Evolutionary conservation across 2,113 vertebrate species (phyloP).

Genomic region (Peromyscus californicus): DNA sequence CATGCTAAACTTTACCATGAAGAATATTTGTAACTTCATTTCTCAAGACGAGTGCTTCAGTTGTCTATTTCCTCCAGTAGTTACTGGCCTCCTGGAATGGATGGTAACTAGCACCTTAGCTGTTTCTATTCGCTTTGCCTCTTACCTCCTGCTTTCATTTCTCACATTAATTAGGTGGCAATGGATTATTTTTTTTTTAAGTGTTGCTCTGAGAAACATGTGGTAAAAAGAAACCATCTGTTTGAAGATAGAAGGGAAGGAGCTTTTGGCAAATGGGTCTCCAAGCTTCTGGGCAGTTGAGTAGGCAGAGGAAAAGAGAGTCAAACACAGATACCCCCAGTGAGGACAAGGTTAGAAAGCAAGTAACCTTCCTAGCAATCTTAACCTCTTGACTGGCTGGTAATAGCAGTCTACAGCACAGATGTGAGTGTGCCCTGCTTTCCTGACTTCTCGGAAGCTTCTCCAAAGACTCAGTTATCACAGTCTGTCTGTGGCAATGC

Average conservation of each 20-base stretch:
- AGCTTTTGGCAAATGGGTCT: neutral
- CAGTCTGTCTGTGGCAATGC: neutral
- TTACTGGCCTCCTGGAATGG: conserved; percentile 38
- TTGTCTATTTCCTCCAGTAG: neutral
- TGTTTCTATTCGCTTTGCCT: conserved; percentile 57
- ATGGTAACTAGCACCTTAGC: neutral
- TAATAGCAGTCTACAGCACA: neutral
- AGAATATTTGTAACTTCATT: conserved; percentile 28
- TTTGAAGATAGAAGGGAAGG: conserved; percentile 24
- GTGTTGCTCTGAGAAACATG: conserved; percentile 47
- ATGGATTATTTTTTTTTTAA: conserved; percentile 38
- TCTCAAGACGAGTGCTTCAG: conserved; percentile 39
- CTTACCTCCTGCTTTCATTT: conserved; percentile 58
- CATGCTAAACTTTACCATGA: conserved; percentile 42
- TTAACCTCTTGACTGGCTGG: neutral
- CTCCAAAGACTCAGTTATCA: conserved; percentile 12
- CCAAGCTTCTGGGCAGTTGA: neutral
- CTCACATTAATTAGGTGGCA: conserved; percentile 65
- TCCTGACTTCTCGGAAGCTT: neutral
- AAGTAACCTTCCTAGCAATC: conserved; percentile 20
- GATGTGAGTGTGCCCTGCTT: neutral
- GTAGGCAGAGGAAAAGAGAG: conserved; percentile 29
- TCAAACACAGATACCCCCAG: neutral
- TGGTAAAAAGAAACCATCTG: conserved; percentile 50
- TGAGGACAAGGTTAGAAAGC: neutral